Conservation (phyloP, 2,797 vertebrate species). For the Xenopus petersii region DNA sequence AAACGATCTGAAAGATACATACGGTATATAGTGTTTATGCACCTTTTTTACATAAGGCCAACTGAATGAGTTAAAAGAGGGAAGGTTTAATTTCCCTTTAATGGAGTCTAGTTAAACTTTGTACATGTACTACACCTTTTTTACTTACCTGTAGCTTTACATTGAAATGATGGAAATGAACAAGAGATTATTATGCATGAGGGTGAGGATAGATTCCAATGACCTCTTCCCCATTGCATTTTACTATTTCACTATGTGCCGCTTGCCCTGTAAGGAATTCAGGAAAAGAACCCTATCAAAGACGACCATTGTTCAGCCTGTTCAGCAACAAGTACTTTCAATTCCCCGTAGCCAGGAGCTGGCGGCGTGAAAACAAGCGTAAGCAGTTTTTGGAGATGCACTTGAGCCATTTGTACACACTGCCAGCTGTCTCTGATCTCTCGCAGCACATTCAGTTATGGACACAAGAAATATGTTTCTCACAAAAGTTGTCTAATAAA, state of each 20-base stretch:
- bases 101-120: too few species aligned
- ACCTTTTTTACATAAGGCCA: too few species aligned
- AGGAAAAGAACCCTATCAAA: constrained; percentile 75
- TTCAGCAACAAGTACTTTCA: constrained; percentile 72
- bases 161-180: constrained; percentile 61
- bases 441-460: too few species aligned
- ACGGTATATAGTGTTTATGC: too few species aligned
- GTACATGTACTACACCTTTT: too few species aligned
- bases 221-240: constrained; percentile 73
- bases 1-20: too few species aligned
- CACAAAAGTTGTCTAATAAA: too few species aligned
- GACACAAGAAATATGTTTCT: too few species aligned
- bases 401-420: too few species aligned
- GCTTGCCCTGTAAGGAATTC: constrained; percentile 77
- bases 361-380: constrained; percentile 48
- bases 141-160: constrained; percentile 48
- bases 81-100: too few species aligned
- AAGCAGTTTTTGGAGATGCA: constrained; percentile 60
- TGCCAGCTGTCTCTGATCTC: too few species aligned
- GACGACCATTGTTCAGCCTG: constrained; percentile 74
- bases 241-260: constrained; percentile 73
- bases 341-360: constrained; percentile 69
- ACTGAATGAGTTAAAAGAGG: too few species aligned
- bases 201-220: constrained; percentile 69
- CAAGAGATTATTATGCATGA: constrained; percentile 67